Percentiles rank a stretch among this genome's conserved stretches.
Conservation (phyloP, 2,797 vertebrate species). For the Sphenopsis melanotis region DNA sequence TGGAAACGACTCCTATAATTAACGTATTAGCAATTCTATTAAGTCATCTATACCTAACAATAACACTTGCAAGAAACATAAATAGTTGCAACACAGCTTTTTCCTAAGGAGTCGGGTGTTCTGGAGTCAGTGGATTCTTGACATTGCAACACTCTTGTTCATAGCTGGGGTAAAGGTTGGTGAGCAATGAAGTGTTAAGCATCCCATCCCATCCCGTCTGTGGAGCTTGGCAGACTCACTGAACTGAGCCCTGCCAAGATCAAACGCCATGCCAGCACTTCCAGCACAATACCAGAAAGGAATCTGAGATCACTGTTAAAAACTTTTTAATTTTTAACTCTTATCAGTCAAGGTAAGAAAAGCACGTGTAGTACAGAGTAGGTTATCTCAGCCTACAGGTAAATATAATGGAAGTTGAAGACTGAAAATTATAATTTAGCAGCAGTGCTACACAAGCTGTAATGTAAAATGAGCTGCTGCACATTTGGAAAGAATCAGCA, state of each 20-base stretch:
- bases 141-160: neutral
- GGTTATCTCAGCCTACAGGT: neutral
- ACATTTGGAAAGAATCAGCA: neutral
- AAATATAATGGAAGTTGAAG: neutral
- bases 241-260: neutral
- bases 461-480: neutral
- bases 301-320: neutral
- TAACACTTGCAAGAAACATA: neutral
- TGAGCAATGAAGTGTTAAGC: neutral
- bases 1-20: neutral
- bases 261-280: neutral
- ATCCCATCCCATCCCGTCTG: neutral
- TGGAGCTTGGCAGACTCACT: neutral
- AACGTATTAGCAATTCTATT: neutral
- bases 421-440: neutral
- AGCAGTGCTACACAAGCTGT: neutral
- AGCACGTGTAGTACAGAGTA: neutral
- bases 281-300: neutral
- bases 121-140: neutral
- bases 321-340: neutral
- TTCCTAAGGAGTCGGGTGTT: neutral
- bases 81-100: neutral
- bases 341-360: neutral
- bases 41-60: neutral
- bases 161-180: neutral